Evolutionary conservation across 2,113 vertebrate genomes (phyloP).

Genomic region (Psephotus haematonotus): DNA sequence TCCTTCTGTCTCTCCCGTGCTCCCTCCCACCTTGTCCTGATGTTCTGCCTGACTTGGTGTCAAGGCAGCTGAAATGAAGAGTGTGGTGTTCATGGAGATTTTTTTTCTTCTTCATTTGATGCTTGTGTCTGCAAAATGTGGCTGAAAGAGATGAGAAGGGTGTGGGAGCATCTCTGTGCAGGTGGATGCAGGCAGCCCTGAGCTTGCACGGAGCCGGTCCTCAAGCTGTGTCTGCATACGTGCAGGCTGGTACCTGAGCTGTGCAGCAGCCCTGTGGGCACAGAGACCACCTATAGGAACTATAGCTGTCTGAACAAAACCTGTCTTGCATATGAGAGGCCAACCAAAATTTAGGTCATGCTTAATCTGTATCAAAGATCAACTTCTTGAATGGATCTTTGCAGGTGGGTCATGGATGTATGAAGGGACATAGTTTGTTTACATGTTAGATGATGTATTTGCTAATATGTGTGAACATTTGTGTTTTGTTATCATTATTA

Average conservation of each 20-base stretch:
- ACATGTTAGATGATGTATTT: background rate
- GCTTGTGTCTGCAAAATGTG: background rate
- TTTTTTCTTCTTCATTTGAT: background rate
- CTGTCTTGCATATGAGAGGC: background rate
- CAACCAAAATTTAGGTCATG: background rate
- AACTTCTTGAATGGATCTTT: background rate
- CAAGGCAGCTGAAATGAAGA: background rate
- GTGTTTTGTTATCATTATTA: background rate
- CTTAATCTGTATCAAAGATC: background rate
- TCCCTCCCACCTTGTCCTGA: background rate
- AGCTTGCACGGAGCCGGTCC: rapidly evolving
- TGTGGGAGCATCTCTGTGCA: background rate
- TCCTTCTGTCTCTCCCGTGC: background rate
- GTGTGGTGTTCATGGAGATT: background rate
- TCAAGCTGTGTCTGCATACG: background rate
- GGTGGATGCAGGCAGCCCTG: background rate
- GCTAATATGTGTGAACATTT: rapidly evolving
- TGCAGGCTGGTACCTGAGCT: background rate
- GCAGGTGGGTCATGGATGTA: background rate
- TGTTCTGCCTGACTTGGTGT: background rate
- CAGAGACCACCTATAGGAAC: background rate
- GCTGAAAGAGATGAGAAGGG: background rate
- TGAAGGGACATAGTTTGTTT: background rate
- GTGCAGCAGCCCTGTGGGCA: background rate
- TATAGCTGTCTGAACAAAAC: background rate